Conservation (phyloP, 2,888 invertebrate species). For the Desoria tigrina region DNA sequence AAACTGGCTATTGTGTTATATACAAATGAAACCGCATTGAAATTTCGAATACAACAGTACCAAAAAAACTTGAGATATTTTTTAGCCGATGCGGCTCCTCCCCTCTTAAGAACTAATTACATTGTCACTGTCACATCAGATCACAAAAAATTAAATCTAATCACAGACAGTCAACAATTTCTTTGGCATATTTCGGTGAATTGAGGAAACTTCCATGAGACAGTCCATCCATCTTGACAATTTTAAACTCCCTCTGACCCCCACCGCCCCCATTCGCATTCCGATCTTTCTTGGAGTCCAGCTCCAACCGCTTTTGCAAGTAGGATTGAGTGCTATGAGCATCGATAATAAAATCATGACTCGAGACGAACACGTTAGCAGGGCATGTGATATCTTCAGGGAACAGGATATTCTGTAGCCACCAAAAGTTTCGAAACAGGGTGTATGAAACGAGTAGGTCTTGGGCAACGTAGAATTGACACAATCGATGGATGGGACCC, state of each 20-base stretch:
- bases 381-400: conserved; percentile 24
- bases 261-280: background rate
- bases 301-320: background rate
- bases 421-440: conserved; percentile 29
- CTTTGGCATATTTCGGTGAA: conserved; percentile 10
- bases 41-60: too few relatives aligned
- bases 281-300: background rate
- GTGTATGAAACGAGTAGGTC: conserved; percentile 26
- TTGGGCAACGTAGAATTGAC: conserved; percentile 30
- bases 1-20: too few relatives aligned
- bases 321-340: background rate
- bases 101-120: too few relatives aligned
- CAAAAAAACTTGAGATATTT: too few relatives aligned
- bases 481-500: conserved; percentile 22
- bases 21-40: too few relatives aligned
- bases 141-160: too few relatives aligned
- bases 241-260: background rate
- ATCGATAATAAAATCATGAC: conserved; percentile 31
- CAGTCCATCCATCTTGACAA: conserved; percentile 20
- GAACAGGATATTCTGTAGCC: conserved; percentile 25
- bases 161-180: conserved; percentile 22
- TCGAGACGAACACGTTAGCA: conserved; percentile 18
- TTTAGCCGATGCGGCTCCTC: too few relatives aligned
- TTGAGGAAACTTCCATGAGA: conserved; percentile 29
- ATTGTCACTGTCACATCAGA: too few relatives aligned